Base-by-base conservation (phyloP, 92 coral and sea anemone species). In the Paramuricea clavata region DNA sequence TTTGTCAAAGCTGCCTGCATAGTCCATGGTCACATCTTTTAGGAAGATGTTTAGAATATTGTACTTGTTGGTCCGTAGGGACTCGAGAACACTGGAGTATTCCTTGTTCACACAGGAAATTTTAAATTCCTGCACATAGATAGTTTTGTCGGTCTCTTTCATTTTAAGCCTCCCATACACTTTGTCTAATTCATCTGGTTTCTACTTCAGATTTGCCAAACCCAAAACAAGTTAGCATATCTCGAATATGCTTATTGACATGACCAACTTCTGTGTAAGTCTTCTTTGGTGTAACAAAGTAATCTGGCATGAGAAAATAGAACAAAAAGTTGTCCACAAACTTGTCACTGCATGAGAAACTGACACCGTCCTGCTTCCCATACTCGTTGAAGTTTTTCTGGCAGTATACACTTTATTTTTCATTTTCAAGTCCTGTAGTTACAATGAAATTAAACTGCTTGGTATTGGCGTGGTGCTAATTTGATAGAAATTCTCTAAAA, bases 1-100 rank as follows among this genome's bases (percentile, higher is more conserved):
- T 74, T 85, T 86, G 77, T 78, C 89, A 78, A 78, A 86, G 47
- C 89, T 86, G 67, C 85, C 89, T 44, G 83, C 79, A 34, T 86
- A 76, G 31, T 86, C 89, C 84, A 86, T 61, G 0, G 89, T 86
- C 19, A 85, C 77, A 44, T 78, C 85, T 64, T 86, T 86, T 62
- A 80, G 80, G 71, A 79, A 87, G 59, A 79, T 78, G 19, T 87
- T 87, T 71, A 86, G 47, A 16, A 87, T 65, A 26, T 25, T 59
- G 86, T 87, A 70, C 39, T 87, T 86, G 35, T 80, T 81, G 43
- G 80, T 50, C 33, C 86, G 80, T 33, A 87, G 34, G 67, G 80
- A 87, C 56, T 44, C 30, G 57, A 87, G 61, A 17, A 87, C 90
- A 21, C 68, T 71, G 19, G 86, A 68, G 64, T 80, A 87, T 33